Evolutionary conservation across 2,888 invertebrate species (phyloP).

Genomic region (Psylliodes chrysocephalus): DNA sequence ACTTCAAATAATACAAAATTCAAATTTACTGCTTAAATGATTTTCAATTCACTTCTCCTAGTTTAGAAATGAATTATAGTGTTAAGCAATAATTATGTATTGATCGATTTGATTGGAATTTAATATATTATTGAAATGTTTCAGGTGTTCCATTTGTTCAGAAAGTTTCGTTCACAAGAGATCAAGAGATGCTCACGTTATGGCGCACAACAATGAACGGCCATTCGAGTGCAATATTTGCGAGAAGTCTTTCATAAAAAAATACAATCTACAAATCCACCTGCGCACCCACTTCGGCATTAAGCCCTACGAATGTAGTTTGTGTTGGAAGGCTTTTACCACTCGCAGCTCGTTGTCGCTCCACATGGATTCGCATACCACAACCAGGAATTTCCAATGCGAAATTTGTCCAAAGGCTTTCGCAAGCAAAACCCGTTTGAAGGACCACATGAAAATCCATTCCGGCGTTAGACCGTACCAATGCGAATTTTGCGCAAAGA

Average conservation of each 20-base stretch:
- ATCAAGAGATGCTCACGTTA: constrained; percentile 23
- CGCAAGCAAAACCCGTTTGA: constrained; percentile 22
- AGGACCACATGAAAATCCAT: constrained; percentile 24
- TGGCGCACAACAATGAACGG: constrained; percentile 28
- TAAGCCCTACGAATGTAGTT: constrained; percentile 22
- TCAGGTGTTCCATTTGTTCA: constrained; percentile 9
- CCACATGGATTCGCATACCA: constrained; percentile 25
- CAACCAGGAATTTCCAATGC: constrained; percentile 9
- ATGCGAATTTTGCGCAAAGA: constrained; percentile 26
- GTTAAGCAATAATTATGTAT: no score
- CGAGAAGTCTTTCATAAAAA: constrained; percentile 15
- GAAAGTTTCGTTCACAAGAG: constrained; percentile 25
- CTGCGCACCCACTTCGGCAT: constrained; percentile 22
- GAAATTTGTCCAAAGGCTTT: constrained; percentile 17
- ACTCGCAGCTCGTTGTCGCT: constrained; percentile 16
- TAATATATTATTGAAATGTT: neutral
- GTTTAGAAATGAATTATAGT: no score
- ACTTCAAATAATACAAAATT: no score
- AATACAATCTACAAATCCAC: constrained; percentile 23
- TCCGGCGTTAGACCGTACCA: constrained; percentile 14
- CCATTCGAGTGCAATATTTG: constrained; percentile 21
- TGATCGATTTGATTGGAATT: no score
- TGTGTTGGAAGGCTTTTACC: constrained; percentile 28
- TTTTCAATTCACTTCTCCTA: no score
- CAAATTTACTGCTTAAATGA: no score